phyloP scores from a whole-genome alignment of 35 echinoderm and acorn worm species.

The Eucidaris tribuloides region DNA sequence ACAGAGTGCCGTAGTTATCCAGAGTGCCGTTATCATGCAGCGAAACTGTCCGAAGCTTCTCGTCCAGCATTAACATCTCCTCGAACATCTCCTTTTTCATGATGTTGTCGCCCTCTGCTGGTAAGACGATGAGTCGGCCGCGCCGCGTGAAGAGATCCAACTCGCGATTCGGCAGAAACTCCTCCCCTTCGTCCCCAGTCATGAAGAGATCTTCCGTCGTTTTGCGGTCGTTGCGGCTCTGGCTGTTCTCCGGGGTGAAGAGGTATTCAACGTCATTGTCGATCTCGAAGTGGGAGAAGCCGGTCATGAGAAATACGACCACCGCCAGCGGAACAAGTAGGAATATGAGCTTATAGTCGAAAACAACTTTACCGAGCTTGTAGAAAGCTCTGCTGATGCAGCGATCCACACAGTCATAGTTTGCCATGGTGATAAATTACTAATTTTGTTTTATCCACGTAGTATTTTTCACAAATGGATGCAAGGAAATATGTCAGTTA shows the following conservation, averaged over 20 bases:
- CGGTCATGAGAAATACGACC: constrained; percentile 5
- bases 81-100: constrained; percentile 51
- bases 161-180: constrained; percentile 65
- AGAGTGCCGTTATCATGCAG: constrained; percentile 28
- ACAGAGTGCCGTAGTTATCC: constrained; percentile 39
- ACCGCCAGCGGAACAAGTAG: constrained; percentile 30
- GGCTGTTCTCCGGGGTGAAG: constrained; percentile 66
- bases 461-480: too few relatives aligned
- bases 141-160: constrained; percentile 49
- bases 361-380: constrained; percentile 65
- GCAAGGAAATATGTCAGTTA: too few relatives aligned
- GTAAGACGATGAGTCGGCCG: constrained; percentile 29
- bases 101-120: constrained; percentile 37
- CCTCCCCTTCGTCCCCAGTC: constrained; percentile 43
- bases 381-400: constrained; percentile 68
- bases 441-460: too few relatives aligned
- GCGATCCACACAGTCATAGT: constrained; percentile 77
- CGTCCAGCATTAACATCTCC: constrained; percentile 59
- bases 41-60: constrained; percentile 20
- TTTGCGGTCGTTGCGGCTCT: constrained; percentile 29
- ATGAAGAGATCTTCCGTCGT: constrained; percentile 35
- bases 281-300: constrained; percentile 37
- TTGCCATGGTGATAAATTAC: constrained; percentile 49
- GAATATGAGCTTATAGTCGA: constrained; percentile 60
- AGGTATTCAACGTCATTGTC: constrained; percentile 69